These are phyloP conservation scores for Gobius niger DNA, from an alignment of 2,113 vertebrate species.

Conservation along the genomic window DNA sequence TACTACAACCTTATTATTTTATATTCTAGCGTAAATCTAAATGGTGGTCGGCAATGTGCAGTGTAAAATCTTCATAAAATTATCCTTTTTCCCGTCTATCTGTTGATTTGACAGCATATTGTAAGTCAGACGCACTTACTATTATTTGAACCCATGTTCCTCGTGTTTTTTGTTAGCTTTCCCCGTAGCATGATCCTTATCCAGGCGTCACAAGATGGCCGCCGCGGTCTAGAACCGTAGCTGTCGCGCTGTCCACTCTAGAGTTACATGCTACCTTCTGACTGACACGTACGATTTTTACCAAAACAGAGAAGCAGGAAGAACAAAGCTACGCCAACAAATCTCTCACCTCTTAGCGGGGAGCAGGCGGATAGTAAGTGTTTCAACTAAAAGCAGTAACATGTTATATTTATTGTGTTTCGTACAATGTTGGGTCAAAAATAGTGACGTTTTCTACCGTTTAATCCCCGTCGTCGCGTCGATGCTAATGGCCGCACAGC, in stretches of 20 bases:
- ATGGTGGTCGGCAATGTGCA: no score
- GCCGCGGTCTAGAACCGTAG: background rate
- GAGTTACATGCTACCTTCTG: conserved; percentile 17
- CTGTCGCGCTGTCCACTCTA: background rate
- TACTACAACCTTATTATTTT: no score
- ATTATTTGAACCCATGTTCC: no score
- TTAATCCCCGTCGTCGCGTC: conserved; percentile 23
- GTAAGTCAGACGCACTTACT: no score
- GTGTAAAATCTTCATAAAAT: no score
- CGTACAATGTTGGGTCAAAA: background rate
- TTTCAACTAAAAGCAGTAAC: background rate
- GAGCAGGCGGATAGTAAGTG: conserved; percentile 2
- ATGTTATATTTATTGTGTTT: accelerated
- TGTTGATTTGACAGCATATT: no score
- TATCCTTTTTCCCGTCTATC: no score
- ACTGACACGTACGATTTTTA: conserved; percentile 53
- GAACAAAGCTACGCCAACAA: conserved; percentile 22
- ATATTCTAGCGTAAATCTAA: no score
- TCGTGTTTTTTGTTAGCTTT: no score
- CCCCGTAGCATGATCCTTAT: no score
- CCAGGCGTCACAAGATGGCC: background rate
- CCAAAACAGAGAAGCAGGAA: conserved; percentile 30
- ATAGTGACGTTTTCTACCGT: background rate
- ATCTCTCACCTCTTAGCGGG: background rate
- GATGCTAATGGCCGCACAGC: background rate